A percentile compares a stretch with the other conserved stretches of the same genome.
Conservation (phyloP, 2,888 invertebrate genomes). For the Magallana nippona region DNA sequence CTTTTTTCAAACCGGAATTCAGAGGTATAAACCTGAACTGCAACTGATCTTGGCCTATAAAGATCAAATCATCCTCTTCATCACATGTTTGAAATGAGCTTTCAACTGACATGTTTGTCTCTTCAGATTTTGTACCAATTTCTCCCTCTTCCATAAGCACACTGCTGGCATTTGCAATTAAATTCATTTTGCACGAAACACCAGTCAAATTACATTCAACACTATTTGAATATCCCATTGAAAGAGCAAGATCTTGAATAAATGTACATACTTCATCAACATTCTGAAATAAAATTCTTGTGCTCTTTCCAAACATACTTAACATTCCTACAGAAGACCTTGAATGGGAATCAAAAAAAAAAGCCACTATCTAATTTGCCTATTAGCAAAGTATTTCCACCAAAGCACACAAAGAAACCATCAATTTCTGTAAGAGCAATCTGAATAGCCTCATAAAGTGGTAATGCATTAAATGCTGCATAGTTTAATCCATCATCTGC, state of each 20-base stretch:
- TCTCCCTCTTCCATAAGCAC: not conserved
- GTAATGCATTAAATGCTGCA: constrained; percentile 13
- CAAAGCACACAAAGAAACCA: constrained; percentile 12
- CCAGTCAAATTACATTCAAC: not conserved
- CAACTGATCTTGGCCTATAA: too few species aligned
- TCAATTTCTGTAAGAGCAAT: not conserved
- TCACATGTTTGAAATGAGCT: too few species aligned
- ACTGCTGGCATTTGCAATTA: not conserved
- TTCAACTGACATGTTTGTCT: not conserved
- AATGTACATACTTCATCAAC: not conserved
- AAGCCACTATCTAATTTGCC: not conserved
- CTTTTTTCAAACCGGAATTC: too few species aligned
- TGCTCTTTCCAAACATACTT: not conserved
- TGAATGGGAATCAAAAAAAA: constrained; percentile 15
- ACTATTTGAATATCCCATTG: not conserved
- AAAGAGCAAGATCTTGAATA: not conserved
- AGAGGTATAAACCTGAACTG: too few species aligned
- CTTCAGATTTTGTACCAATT: too few species aligned
- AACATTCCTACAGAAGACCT: constrained; percentile 1
- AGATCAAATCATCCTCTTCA: too few species aligned
- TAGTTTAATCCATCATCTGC: not conserved
- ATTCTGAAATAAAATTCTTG: not conserved
- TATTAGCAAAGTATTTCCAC: not conserved
- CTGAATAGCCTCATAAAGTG: not conserved
- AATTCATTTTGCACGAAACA: not conserved